Evolutionary conservation across 2,797 vertebrate genomes (phyloP), one percentile per base, ranked within the genome.

Genomic region (Hemitrygon akajei): DNA sequence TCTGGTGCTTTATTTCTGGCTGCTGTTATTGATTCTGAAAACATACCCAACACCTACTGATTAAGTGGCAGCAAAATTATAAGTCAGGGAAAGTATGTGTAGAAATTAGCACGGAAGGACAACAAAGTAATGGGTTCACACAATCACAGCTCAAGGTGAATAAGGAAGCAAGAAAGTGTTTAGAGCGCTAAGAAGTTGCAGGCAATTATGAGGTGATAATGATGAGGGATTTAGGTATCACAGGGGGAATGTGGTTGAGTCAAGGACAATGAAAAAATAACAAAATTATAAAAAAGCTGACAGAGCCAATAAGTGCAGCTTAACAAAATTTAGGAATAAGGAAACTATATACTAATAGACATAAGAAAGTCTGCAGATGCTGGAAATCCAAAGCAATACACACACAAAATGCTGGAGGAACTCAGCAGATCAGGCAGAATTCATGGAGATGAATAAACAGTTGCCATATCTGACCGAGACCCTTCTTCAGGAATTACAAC

Each of bases 51-150:
- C 27, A 37, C 30, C 60, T 27, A 56, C 69, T 92, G 91, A 56
- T 12, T 16, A 40, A 75, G 22, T 92, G 40, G 91, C 69, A 92
- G 37, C 37, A 30, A 92, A 40, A 92, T 73, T 92, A 56, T 6
- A 92, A 73, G 71, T 30, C 71, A 76, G 69, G 47, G 75, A 92
- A 40, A 56, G 40, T 6, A 30, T 75, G 37, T 69, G 37, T 56
- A 75, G 71, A 92, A 92, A 92, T 92, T 92, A 75, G 40, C 71
- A 75, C 20, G 60, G 37, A 89, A 66, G 86, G 86, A 89, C 14
- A 89, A 89, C 30, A 66, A 89, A 66, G 16, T 2, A 18, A 89
- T 89, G 34, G 71, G 25, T 37, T 75, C 69, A 22, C 56, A 71
- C 37, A 56, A 56, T 92, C 37, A 92, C 27, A 75, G 40, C 37